Evolutionary conservation across 2,113 vertebrate genomes (phyloP), one percentile per base, ranked within the genome.

Genomic region (Corythornis madagascariensis): DNA sequence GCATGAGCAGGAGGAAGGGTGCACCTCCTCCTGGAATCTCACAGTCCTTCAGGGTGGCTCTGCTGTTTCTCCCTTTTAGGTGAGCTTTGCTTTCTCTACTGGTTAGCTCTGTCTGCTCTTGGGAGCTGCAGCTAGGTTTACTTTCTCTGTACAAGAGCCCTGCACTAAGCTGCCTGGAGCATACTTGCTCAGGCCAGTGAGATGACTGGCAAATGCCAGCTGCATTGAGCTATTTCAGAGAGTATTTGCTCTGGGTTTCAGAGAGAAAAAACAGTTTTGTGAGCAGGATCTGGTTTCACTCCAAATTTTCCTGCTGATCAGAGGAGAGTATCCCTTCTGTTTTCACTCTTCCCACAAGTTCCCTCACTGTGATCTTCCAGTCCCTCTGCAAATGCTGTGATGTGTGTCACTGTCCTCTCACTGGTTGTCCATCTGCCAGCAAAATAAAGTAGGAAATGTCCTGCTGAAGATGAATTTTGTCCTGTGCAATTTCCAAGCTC

Each of bases 31-130:
- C 17, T 2, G 1, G 35, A 43, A 74, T 31, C 24, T 18, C 1
- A 1, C 2, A 0, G 2, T 47, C 11, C 25, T 7, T 47, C 1
- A 1, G 15, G 4, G 11, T 56, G 22, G 14, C 22, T 43, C 4
- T 29, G 66, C 25, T 38, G 35, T 42, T 13, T 50, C 16, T 61
- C 10, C 31, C 31, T 38, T 5, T 43, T 42, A 26, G 0, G 1
- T 22, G 42, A 6, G 10, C 42, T 80, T 80, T 61, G 52, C 52
- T 65, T 81, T 85, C 35, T 14, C 7, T 71, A 3, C n/a, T 29
- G 2, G 0, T 48, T 57, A 31, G 35, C 50, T 28, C 10, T 14
- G 33, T 12, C 7, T 48, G 14, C 29, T 70, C 50, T 33, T 24
- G 42, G 53, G 35, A 63, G 21, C 28, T 40, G 31, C 28, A 25